Evolutionary conservation across 2,113 vertebrate genomes (phyloP), one percentile per base, ranked within the genome.

Genomic region (Misgurnus mizolepis): DNA sequence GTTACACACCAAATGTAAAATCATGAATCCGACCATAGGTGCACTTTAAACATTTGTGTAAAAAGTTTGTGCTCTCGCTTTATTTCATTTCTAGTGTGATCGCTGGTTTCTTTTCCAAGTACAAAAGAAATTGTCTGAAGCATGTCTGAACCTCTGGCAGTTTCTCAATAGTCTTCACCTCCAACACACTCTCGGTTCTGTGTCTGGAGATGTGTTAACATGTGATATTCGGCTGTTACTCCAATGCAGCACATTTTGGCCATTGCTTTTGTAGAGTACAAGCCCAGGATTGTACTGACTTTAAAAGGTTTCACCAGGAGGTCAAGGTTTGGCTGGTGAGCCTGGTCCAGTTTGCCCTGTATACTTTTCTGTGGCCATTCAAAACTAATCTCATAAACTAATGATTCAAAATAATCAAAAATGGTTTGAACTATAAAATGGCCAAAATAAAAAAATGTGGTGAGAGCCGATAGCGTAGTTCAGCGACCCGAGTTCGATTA

Each of bases 261-360:
- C 58, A 64, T 34, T 27, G n/a, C 8, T 62, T 49, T 72, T 74
- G 40, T 17, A 45, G 1, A 18, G n/a, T 58, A 58, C 76, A 78
- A 41, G 75, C 65, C 76, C 58, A 75, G 56, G 58, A 47, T 39
- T 70, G 77, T 61, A 15, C 76, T 69, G 8, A 69, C 69, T 68
- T 79, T 41, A 65, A 60, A 60, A 14, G 17, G 45, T 10, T 34
- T 34, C 27, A 34, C 27, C 27, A 34, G 27, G 27, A 34, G 27
- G 27, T 34, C 27, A 34, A 34, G 47, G 11, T 50, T 50, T 11
- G 10, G 4, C 49, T 12, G 49, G 12, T 12, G 49, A 12, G 9
- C 7, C 49, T 6, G 12, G 8, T 22, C 8, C 9, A 7, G 2
- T n/a, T 11, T 10, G 18, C 4, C 17, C 8, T 34, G 3, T 34